Evolutionary conservation across 1,140 invertebrate species (phyloP).

Genomic region (Medauroidea extradentata): DNA sequence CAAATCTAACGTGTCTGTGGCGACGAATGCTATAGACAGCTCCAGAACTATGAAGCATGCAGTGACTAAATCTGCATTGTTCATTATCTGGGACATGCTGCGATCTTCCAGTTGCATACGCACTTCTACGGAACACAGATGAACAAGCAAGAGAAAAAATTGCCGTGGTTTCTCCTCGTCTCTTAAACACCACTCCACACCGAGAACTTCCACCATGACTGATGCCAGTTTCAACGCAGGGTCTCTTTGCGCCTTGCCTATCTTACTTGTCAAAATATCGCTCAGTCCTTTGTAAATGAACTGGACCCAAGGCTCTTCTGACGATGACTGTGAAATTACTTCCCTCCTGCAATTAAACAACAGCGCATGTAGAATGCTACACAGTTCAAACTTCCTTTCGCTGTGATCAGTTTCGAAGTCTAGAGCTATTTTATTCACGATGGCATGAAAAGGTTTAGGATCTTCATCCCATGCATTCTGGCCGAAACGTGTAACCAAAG

Average conservation of each 20-base stretch:
- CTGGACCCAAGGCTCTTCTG: slow-evolving; percentile 69
- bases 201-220: slow-evolving; percentile 72
- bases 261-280: slow-evolving; percentile 81
- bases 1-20: slow-evolving; percentile 72
- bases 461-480: slow-evolving; percentile 63
- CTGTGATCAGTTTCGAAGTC: slow-evolving; percentile 84
- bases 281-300: slow-evolving; percentile 71
- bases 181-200: slow-evolving; percentile 74
- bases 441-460: slow-evolving; percentile 68
- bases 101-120: slow-evolving; percentile 88
- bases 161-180: slow-evolving; percentile 75
- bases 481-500: slow-evolving; percentile 63
- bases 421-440: slow-evolving; percentile 77
- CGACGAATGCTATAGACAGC: slow-evolving; percentile 72
- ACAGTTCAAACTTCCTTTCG: slow-evolving; percentile 83
- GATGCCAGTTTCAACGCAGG: slow-evolving; percentile 79
- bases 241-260: slow-evolving; percentile 80
- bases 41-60: slow-evolving; percentile 83
- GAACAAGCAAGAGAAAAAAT: slow-evolving; percentile 78
- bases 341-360: slow-evolving; percentile 66
- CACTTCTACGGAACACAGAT: slow-evolving; percentile 85
- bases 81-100: slow-evolving; percentile 65
- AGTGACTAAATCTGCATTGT: slow-evolving; percentile 69
- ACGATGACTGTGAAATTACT: slow-evolving; percentile 52
- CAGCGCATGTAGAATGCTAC: slow-evolving; percentile 66